Evolutionary conservation across 2,888 invertebrate species (phyloP), one percentile per base, ranked within the genome.

Genomic region (Melinaea marsaeus): DNA sequence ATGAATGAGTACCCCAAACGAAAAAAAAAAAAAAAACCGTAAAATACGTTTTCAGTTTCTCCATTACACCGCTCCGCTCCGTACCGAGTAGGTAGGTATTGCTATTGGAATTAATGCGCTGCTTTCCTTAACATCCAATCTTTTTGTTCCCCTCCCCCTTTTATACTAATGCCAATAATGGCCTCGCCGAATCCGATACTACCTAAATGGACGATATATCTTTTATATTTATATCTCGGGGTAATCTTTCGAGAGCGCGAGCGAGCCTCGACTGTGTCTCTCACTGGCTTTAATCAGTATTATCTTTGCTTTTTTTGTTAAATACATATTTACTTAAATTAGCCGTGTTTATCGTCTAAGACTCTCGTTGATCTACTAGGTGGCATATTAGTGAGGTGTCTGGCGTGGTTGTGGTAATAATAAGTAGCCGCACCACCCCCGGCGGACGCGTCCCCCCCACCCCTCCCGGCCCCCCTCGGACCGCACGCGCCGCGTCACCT

Each of bases 31-130:
- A 22, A 22, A 22, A 22, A 0, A 0, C 22, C 75, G 77, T 83
- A 83, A 82, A 81, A 84, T 84, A 78, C 79, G 76, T 77, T 80
- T 79, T 81, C 80, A 81, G 80, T 83, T 85, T 83, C 81, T 80
- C 76, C 80, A 79, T 80, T 78, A 78, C 79, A 79, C 78, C 80
- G 77, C 75, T 9, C 78, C 80, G 77, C 75, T 9, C 42, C 11
- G 42, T 22, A 22, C 22, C 22, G 22, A 22, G 22, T 22, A 42
- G 75, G 71, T 81, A 79, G 72, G 80, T 81, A 83, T 85, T 81
- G 81, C 79, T 79, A 77, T 82, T 80, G 81, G 81, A 86, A 84
- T 85, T 84, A 83, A 84, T 84, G 83, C 79, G 75, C 79, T 76
- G 79, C 79, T 82, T 82, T 81, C 81, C 79, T 80, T 81, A 78